Base-by-base conservation (phyloP, 92 coral and sea anemone genomes). In the Zoanthus gigantus region DNA sequence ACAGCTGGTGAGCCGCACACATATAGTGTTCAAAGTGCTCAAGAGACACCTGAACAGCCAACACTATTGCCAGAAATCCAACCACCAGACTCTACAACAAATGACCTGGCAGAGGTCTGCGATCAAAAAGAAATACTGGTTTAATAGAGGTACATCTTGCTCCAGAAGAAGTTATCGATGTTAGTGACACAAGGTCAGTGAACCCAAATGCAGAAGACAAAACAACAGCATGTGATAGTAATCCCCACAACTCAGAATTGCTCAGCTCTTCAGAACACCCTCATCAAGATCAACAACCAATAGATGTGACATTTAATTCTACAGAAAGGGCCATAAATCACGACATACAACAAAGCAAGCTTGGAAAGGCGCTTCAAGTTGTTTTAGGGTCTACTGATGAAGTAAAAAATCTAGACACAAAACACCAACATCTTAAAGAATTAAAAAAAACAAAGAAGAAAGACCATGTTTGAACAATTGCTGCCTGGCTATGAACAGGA, bases 291-390 rank as follows among this genome's bases (percentile, higher is more conserved):
- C 76, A 72, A 42, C 76, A 72, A 72, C 7, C 32, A 34, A 13
- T 52, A 37, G 76, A 72, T 72, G 76, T 34, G 76, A 72, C 76
- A 72, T 72, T 29, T 10, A 32, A 31, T 31, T 32, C 52, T 32
- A 72, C 32, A 44, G 76, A 37, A 37, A 72, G 32, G 18, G 50
- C 23, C 52, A 72, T 8, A 72, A 18, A 77, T 67, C 60, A n/a
- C 54, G 52, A 66, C 72, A 83, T 67, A 56, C 57, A 72, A 47
- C 92, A 90, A 71, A 90, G 89, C 76, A 52, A 78, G 75, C 89
- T 90, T 90, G 84, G 86, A 28, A 90, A 77, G 79, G 92, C 89
- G 47, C 50, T 90, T 67, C 89, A 60, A 76, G 72, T 85, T 76
- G 89, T 90, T 79, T 80, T 85, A 44, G 92, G 92, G 29, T 72